Conservation (phyloP, 1,140 invertebrate genomes). For the Stegodyphus dumicola region DNA sequence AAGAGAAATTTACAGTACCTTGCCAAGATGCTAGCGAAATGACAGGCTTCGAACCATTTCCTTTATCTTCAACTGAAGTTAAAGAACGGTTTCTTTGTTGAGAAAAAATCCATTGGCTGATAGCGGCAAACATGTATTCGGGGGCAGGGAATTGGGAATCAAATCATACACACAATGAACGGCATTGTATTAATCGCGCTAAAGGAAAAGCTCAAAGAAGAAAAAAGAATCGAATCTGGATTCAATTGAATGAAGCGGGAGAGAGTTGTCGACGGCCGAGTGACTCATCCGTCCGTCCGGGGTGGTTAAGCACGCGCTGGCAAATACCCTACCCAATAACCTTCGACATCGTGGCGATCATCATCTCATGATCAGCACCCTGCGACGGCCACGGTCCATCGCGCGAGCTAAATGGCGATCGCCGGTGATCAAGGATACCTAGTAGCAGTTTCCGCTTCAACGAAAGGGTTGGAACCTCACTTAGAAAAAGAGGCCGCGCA, state of each 20-base stretch:
- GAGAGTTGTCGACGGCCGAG: neutral
- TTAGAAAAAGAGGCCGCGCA: neutral
- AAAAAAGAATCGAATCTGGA: neutral
- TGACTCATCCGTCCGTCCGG: neutral
- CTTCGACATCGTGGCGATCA: constrained; percentile 33
- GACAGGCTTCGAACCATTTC: too few species aligned
- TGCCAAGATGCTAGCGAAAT: too few species aligned
- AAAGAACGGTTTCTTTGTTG: too few species aligned
- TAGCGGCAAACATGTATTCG: too few species aligned
- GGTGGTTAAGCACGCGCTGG: neutral
- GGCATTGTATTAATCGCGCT: neutral
- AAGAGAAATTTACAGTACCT: too few species aligned
- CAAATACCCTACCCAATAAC: constrained; percentile 32
- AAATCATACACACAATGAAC: neutral
- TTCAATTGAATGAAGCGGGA: neutral
- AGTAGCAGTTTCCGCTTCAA: constrained; percentile 49
- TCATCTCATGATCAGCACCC: constrained; percentile 40
- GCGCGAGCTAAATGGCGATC: constrained; percentile 39
- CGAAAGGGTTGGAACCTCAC: constrained; percentile 42
- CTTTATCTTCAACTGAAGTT: too few species aligned
- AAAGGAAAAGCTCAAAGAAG: neutral
- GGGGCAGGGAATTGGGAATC: neutral
- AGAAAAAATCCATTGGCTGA: too few species aligned
- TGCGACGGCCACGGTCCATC: constrained; percentile 54
- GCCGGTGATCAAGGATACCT: constrained; percentile 52